Base-by-base conservation (phyloP, 2,888 invertebrate species). In the Acleris literana region DNA sequence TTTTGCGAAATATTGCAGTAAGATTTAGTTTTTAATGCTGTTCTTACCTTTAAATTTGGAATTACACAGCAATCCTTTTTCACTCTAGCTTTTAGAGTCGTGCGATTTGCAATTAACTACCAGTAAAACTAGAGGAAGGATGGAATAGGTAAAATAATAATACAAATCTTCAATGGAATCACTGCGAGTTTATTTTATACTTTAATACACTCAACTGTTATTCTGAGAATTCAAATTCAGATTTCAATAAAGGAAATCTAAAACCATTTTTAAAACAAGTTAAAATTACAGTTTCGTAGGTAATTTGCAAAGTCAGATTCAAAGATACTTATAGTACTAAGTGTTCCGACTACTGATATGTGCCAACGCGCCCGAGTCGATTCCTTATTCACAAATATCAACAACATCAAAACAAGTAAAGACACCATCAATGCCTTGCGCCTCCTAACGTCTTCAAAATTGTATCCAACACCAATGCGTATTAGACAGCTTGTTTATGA, bases 121-220 rank as follows among this genome's bases (percentile, higher is more conserved):
- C 1, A 33, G 11, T 33, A 33, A 25, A 11, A 13, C 39, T 39
- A 39, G 2, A 39, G 39, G 7, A 44, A 58, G 53, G 72, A 65
- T 29, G 17, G 46, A 58, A 51, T 11, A 44, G 39, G 39, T 29
- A 60, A 62, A 70, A 86, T 85, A 80, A 87, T 88, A 88, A 84
- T 72, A 75, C 81, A 71, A 77, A 77, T 77, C 69, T 70, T 90
- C 86, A 92, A 89, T 92, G 92, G 92, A 92, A 92, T 92, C 92
- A 91, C 92, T 90, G 92, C 89, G 91, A 92, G 90, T 92, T 92
- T 92, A 92, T 91, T 92, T 89, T 84, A 90, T 91, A 89, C 84
- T 88, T 90, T 83, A 87, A 86, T 92, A 91, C 92, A 92, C 85
- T 83, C 89, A 91, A 90, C 85, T 87, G 89, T 85, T 85, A 82